Evolutionary conservation across 2,797 vertebrate species (phyloP).

Genomic region (Chaetodon trifasciatus): DNA sequence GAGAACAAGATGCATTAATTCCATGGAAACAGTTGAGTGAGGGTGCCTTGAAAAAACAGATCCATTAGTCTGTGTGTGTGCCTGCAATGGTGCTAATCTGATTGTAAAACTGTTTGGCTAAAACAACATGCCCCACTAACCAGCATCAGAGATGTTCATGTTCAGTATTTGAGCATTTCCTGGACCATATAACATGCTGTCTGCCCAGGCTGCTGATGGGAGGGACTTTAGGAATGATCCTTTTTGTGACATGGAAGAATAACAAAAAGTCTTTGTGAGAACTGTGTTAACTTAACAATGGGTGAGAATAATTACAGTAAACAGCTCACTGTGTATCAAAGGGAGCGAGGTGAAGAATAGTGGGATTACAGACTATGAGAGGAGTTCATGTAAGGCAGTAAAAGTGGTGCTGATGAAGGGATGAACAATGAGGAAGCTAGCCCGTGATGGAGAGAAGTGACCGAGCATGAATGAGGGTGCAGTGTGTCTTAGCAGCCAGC

Average conservation of each 20-base stretch:
- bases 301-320: constrained; percentile 47
- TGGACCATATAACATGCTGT: constrained; percentile 36
- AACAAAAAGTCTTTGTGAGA: constrained; percentile 26
- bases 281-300: constrained; percentile 30
- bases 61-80: constrained; percentile 75
- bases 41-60: constrained; percentile 81
- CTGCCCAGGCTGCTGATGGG: constrained; percentile 19
- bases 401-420: constrained; percentile 74
- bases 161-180: constrained; percentile 41
- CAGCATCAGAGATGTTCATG: constrained; percentile 65
- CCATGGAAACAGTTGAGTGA: constrained; percentile 84
- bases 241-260: constrained; percentile 33
- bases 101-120: constrained; percentile 83
- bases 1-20: constrained; percentile 81
- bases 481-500: constrained; percentile 76
- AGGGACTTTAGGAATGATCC: constrained; percentile 27
- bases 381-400: constrained; percentile 74
- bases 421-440: constrained; percentile 75
- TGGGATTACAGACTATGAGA: constrained; percentile 69
- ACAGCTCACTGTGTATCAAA: constrained; percentile 42
- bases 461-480: constrained; percentile 78
- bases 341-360: constrained; percentile 38
- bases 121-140: constrained; percentile 76
- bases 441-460: constrained; percentile 71
- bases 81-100: constrained; percentile 81